A percentile compares a stretch with the other conserved stretches of the same genome.
Conservation (phyloP, 2,113 vertebrate genomes). For the Eleginops maclovinus region DNA sequence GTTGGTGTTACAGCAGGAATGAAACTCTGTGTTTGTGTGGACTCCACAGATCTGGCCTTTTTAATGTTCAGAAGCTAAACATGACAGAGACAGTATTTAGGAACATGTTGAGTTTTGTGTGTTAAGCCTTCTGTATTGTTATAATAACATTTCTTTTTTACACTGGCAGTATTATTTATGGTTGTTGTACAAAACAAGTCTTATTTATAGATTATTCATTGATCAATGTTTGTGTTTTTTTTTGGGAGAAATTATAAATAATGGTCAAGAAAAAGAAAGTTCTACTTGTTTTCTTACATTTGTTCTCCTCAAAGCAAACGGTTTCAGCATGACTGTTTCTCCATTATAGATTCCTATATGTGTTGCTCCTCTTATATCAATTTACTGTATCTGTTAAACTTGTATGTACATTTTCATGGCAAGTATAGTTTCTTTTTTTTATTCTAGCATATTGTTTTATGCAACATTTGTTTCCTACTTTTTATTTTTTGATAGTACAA, state of each 20-base stretch:
- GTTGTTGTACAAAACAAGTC: constrained; percentile 40
- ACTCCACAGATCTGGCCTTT: constrained; percentile 3
- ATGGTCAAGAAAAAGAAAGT: neutral
- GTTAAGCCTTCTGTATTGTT: constrained; percentile 53
- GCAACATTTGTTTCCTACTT: neutral
- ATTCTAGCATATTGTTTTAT: neutral
- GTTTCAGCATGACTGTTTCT: neutral
- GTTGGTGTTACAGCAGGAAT: constrained; percentile 1
- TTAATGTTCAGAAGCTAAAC: neutral
- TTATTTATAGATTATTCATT: constrained; percentile 60
- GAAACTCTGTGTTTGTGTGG: neutral
- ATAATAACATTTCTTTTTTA: constrained; percentile 54
- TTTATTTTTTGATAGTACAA: neutral
- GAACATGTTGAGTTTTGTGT: constrained; percentile 39
- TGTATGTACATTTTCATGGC: neutral
- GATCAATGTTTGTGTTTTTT: constrained; percentile 45
- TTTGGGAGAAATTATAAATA: constrained; percentile 48
- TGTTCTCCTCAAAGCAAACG: constrained; percentile 4
- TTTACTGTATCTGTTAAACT: neutral
- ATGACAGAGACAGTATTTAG: constrained; percentile 41
- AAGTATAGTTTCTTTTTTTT: neutral
- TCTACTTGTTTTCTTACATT: constrained; percentile 5
- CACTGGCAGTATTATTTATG: constrained; percentile 77
- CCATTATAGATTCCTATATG: neutral
- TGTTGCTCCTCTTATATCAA: neutral